Percentiles rank a stretch among this genome's conserved stretches.
Conservation (phyloP, 2,888 invertebrate genomes). For the Orchesellides sinensis region DNA sequence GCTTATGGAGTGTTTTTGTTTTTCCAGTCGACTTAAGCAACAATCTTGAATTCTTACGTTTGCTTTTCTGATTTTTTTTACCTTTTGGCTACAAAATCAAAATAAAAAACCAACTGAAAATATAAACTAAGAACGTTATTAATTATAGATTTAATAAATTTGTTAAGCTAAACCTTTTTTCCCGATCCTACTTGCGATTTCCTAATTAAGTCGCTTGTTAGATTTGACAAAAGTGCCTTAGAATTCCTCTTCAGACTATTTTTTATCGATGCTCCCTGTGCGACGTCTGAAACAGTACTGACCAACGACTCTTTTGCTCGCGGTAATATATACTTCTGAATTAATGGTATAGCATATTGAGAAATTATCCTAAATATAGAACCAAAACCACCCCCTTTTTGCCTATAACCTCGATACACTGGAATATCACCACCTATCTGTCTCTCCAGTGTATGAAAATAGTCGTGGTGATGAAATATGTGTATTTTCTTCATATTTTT, state of each 20-base stretch:
- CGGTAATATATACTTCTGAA: slow-evolving; percentile 36
- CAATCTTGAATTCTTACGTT: too few relatives aligned
- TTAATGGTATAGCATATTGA: slow-evolving; percentile 17
- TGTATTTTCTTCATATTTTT: slow-evolving; percentile 22
- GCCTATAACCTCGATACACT: slow-evolving; percentile 4
- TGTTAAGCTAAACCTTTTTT: too few relatives aligned
- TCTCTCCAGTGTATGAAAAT: slow-evolving; percentile 3
- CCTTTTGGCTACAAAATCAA: too few relatives aligned
- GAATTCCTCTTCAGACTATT: slow-evolving; percentile 9
- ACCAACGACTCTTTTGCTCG: background rate
- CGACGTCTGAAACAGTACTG: slow-evolving; percentile 6
- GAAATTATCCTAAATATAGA: slow-evolving; percentile 14
- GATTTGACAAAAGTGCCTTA: slow-evolving; percentile 10
- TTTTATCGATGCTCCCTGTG: background rate
- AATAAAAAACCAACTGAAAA: too few relatives aligned
- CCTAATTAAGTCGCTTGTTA: background rate
- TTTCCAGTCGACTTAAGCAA: too few relatives aligned
- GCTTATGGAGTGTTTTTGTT: too few relatives aligned
- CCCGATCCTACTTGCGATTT: background rate
- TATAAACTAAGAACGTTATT: too few relatives aligned
- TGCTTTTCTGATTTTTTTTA: too few relatives aligned
- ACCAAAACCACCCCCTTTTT: slow-evolving; percentile 32
- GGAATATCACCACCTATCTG: slow-evolving; percentile 19
- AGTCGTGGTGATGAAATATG: slow-evolving; percentile 19
- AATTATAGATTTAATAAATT: too few relatives aligned